phyloP scores from a whole-genome alignment of 2,888 invertebrate species.

The Diplolepis rosae region DNA sequence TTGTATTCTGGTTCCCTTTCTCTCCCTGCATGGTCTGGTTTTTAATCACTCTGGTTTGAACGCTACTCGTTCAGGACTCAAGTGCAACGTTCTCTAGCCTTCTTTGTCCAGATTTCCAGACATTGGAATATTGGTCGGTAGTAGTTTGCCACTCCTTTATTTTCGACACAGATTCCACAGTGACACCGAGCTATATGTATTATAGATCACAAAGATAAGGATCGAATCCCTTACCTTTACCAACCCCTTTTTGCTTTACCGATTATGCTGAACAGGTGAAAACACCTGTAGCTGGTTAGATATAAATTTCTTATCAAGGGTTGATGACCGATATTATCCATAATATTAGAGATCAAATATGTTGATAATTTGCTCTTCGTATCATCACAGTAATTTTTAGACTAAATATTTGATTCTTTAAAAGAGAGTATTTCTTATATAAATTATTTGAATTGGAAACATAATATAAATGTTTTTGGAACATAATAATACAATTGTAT shows the following conservation, averaged over 20 bases:
- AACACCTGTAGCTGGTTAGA: too few relatives aligned
- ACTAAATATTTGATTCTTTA: too few relatives aligned
- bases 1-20: background rate
- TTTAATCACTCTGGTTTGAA: conserved; percentile 50
- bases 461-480: background rate
- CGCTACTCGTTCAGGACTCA: conserved; percentile 61
- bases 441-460: too few relatives aligned
- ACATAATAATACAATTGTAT: background rate
- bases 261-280: conserved; percentile 21
- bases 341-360: too few relatives aligned
- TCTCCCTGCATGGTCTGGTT: conserved; percentile 27
- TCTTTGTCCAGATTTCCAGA: conserved; percentile 63
- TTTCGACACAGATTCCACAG: conserved; percentile 30
- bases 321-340: too few relatives aligned
- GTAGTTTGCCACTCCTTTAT: too few relatives aligned
- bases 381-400: too few relatives aligned
- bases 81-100: conserved; percentile 49
- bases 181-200: conserved; percentile 41
- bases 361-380: too few relatives aligned
- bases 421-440: too few relatives aligned
- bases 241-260: conserved; percentile 44
- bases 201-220: conserved; percentile 8
- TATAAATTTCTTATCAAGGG: too few relatives aligned
- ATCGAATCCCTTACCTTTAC: conserved; percentile 14
- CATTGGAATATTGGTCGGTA: conserved; percentile 48